These are phyloP conservation scores for Anticlea derivata DNA, from an alignment of 2,888 invertebrate species.

Conservation along the genomic window DNA sequence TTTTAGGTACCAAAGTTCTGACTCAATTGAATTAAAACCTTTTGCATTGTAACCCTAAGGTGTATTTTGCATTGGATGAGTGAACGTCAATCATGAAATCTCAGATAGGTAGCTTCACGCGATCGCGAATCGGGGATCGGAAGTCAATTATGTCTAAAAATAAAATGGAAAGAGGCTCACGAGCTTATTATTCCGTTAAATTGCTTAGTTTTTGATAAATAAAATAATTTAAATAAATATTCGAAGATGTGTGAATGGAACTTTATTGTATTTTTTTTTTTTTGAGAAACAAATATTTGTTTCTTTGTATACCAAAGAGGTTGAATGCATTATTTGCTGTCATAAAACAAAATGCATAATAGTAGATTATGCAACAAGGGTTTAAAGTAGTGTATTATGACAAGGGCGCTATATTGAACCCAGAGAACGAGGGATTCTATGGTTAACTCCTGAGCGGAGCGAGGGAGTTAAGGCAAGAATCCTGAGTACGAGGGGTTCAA, in stretches of 20 bases:
- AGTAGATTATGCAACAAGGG: too few relatives aligned
- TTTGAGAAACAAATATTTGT: too few relatives aligned
- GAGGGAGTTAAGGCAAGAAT: too few relatives aligned
- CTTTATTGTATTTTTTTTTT: too few relatives aligned
- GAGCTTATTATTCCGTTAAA: constrained; percentile 40
- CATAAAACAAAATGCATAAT: too few relatives aligned
- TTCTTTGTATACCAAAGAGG: too few relatives aligned
- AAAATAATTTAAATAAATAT: neutral
- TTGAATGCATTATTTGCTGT: too few relatives aligned
- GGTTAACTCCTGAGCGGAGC: too few relatives aligned
- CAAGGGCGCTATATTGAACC: too few relatives aligned
- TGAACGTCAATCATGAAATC: constrained; percentile 51
- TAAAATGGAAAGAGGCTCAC: constrained; percentile 42
- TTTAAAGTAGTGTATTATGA: too few relatives aligned
- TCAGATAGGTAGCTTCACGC: constrained; percentile 57
- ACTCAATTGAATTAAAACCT: constrained; percentile 15
- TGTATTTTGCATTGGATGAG: constrained; percentile 36
- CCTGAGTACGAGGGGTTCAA: too few relatives aligned
- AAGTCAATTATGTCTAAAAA: constrained; percentile 61
- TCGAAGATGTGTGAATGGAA: neutral
- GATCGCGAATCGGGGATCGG: constrained; percentile 64
- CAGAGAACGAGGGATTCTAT: too few relatives aligned
- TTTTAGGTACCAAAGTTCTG: neutral
- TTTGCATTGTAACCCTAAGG: constrained; percentile 30
- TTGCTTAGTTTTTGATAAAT: neutral